phyloP scores from a whole-genome alignment of 92 coral and sea anemone species.

The Zoanthus sansibaricus region DNA sequence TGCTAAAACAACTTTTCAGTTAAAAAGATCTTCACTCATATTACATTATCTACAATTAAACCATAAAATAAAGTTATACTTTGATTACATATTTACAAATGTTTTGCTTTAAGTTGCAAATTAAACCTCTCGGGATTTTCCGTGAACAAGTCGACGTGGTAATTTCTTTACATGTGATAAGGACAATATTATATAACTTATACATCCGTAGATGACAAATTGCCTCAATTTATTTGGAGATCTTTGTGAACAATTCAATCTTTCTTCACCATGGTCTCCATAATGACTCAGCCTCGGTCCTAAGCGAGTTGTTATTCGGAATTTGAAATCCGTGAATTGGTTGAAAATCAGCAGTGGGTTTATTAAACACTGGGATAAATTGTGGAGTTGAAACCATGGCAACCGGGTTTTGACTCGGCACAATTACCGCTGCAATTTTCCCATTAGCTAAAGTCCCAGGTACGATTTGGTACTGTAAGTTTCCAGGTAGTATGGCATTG shows the following conservation, averaged over 20 bases:
- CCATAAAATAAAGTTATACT: too few species aligned
- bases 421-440: slow-evolving; percentile 83
- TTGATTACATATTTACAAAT: slow-evolving; percentile 4
- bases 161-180: not conserved
- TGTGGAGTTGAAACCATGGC: slow-evolving; percentile 67
- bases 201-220: not conserved
- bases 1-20: too few species aligned
- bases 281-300: slow-evolving; percentile 62
- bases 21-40: too few species aligned
- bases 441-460: slow-evolving; percentile 88
- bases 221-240: not conserved
- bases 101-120: not conserved
- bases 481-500: slow-evolving; percentile 41
- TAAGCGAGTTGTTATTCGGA: slow-evolving; percentile 42
- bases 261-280: slow-evolving; percentile 84
- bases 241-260: not conserved
- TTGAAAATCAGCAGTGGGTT: slow-evolving; percentile 56
- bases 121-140: not conserved
- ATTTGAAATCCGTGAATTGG: slow-evolving; percentile 57
- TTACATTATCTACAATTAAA: too few species aligned
- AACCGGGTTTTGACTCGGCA: slow-evolving; percentile 73
- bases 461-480: slow-evolving; percentile 76
- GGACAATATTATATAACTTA: not conserved
- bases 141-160: not conserved
- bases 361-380: slow-evolving; percentile 70